Evolutionary conservation across 2,113 vertebrate genomes (phyloP), one percentile per base, ranked within the genome.

Genomic region (Perca flavescens): DNA sequence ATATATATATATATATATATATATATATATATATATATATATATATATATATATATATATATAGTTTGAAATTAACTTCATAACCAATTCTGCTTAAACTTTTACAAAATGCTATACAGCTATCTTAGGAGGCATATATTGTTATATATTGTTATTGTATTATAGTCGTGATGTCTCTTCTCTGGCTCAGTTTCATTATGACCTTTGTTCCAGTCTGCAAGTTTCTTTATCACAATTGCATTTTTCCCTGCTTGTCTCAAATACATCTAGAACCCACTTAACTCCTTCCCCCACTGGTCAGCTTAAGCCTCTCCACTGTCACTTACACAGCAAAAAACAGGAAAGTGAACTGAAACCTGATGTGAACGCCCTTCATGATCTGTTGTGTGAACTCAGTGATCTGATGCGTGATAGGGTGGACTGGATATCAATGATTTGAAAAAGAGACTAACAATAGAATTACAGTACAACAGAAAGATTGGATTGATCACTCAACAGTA

Each of bases 401-500:
- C 31, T 25, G 52, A 78, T 56, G 62, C 49, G 54, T n/a, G 68
- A 70, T n/a, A 77, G 70, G 67, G 31, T 74, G 25, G 25, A 68
- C 47, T 64, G 43, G 47, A 60, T 34, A 71, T 79, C 64, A 56
- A 61, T 67, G 46, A 74, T 78, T 64, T 53, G 43, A 19, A 86
- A 85, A 87, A 34, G 40, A 80, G 36, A 84, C 46, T 40, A 58
- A 83, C 56, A 65, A 57, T 60, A 85, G 40, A 86, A 77, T 78
- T 57, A 88, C 56, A 83, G 64, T 60, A 78, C 68, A 81, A 86
- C 77, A 78, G 64, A 52, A 81, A 82, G 84, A 85, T 52, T 43
- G 58, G 47, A 80, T 53, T 64, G 77, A 77, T 87, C 65, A 90
- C 83, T 79, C 69, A 79, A 88, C 81, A 74, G 62, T 63, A 92